These are phyloP conservation scores for Adoxophyes honmai DNA, from an alignment of 1,140 invertebrate genomes.

Conservation along the genomic window DNA sequence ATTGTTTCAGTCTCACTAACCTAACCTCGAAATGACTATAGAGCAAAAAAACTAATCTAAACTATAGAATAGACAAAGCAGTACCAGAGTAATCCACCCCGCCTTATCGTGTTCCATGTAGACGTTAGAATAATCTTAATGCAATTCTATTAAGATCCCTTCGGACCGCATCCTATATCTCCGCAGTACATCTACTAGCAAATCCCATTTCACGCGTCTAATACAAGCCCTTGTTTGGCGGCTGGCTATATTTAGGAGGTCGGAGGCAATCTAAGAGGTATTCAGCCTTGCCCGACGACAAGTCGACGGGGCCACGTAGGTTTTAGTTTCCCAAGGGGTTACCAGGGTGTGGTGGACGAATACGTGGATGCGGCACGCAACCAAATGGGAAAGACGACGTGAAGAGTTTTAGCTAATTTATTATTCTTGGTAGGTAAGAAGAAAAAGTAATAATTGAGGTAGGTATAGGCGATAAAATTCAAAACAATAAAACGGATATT, in stretches of 20 bases:
- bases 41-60: no score
- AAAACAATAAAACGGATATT: no score
- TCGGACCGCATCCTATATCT: constrained; percentile 37
- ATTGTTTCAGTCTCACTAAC: no score
- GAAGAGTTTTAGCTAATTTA: no score
- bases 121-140: constrained; percentile 13
- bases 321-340: constrained; percentile 54
- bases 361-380: constrained; percentile 17
- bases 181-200: constrained; percentile 32
- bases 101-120: not conserved
- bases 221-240: constrained; percentile 64
- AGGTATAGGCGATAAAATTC: no score
- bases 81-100: not conserved
- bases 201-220: constrained; percentile 61
- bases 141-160: constrained; percentile 59
- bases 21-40: no score
- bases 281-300: constrained; percentile 58
- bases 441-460: no score
- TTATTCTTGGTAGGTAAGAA: no score
- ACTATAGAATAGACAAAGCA: not conserved
- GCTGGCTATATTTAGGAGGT: constrained; percentile 65
- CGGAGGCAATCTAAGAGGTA: constrained; percentile 69
- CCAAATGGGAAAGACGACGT: not conserved
- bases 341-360: constrained; percentile 25
- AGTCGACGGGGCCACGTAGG: constrained; percentile 49